Base-by-base conservation (phyloP, 2,113 vertebrate species). In the Grantiella picta region DNA sequence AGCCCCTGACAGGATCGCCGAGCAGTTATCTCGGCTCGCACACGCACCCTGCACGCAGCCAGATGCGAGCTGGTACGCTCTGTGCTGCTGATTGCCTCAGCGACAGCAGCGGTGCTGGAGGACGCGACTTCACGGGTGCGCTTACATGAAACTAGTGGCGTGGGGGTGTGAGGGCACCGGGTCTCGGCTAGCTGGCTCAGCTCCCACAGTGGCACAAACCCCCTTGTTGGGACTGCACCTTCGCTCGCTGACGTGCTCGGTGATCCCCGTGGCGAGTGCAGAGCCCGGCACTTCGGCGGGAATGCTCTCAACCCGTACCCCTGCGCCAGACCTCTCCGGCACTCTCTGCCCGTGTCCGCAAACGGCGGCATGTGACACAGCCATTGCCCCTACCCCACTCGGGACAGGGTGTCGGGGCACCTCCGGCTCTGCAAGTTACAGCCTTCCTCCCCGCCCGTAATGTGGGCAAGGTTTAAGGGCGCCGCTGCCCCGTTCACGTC, bases 11-110 rank as follows among this genome's bases (percentile, higher is more conserved):
- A 80, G 82, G 63, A 66, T 80, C 71, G 68, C 45, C 0, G n/a
- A 79, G 79, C 50, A 49, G 79, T 97, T 97, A 97, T 97, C 96
- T 96, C 59, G 0, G 35, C 42, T 93, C 47, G 2, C 96, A 96
- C 95, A 86, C 59, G 23, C 94, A 90, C 66, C 28, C 82, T 94
- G 95, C 9, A 4, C 19, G 4, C 14, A 3, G 75, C 20, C 90
- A 94, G 95, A 96, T 96, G 96, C 35, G 86, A 90, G 38, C 86
- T 50, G 82, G 72, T 65, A 54, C 0, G 54, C 56, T 50, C 90
- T 33, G 88, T 13, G 64, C 68, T 69, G 92, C 92, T 83, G 96
- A 96, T 97, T 93, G 94, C 73, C 73, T 38, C 92, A 52, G 60
- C 38, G 22, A 5, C 84, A n/a, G 60, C 90, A n/a, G 63, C 23